Conservation (phyloP, 1,140 invertebrate species). For the Aphelenchoides fujianensis region DNA sequence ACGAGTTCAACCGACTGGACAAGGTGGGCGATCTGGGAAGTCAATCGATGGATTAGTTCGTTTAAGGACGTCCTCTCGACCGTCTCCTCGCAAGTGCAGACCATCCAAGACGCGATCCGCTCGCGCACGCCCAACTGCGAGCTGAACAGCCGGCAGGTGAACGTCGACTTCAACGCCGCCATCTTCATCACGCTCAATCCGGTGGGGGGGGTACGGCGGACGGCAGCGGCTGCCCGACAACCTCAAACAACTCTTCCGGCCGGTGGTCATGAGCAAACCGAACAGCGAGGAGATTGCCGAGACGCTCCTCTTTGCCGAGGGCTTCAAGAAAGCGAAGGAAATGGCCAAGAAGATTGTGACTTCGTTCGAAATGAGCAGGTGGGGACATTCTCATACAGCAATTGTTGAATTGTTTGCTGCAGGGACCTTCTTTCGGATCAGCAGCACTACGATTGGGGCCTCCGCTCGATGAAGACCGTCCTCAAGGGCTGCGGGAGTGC, state of each 20-base stretch:
- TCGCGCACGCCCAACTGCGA: conserved; percentile 30
- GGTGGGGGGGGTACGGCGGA: conserved; percentile 80
- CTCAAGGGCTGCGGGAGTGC: conserved; percentile 67
- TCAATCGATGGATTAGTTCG: conserved; percentile 13
- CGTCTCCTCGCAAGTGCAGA: conserved; percentile 97
- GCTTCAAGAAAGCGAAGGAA: conserved; percentile 93
- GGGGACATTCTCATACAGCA: conserved; percentile 12
- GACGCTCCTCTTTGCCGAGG: conserved; percentile 98
- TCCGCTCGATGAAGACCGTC: conserved; percentile 93
- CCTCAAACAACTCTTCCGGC: conserved; percentile 94
- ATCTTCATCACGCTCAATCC: conserved; percentile 99
- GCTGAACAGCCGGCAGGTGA: conserved; percentile 34
- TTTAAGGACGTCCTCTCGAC: conserved; percentile 73
- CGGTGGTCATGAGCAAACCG: conserved; percentile 95
- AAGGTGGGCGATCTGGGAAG: conserved; percentile 71
- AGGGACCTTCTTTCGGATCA: conserved; percentile 96
- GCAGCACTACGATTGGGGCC: conserved; percentile 94
- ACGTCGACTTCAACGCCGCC: conserved; percentile 91
- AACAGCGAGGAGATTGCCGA: conserved; percentile 95
- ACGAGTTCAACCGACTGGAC: conserved; percentile 98
- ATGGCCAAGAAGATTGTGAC: conserved; percentile 96
- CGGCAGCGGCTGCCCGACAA: conserved; percentile 97
- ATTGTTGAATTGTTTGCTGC: conserved; percentile 36
- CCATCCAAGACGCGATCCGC: conserved; percentile 89
- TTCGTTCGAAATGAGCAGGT: conserved; percentile 73